phyloP scores from a whole-genome alignment of 2,888 invertebrate genomes.

The Standfussiana lucernea region DNA sequence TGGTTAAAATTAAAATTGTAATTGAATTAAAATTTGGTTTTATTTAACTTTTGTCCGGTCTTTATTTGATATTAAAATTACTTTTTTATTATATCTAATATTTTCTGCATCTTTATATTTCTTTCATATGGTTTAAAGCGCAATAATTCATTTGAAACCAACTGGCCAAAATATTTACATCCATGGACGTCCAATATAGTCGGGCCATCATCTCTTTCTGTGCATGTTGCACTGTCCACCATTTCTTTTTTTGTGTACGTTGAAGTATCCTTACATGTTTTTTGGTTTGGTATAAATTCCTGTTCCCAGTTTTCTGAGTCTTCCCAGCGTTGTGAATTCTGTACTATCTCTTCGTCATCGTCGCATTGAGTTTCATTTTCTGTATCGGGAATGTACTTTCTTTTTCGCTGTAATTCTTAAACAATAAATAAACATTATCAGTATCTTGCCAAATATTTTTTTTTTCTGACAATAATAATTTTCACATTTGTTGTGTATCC shows the following conservation, averaged over 20 bases:
- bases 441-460: slow-evolving; percentile 42
- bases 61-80: slow-evolving; percentile 46
- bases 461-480: slow-evolving; percentile 44
- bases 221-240: slow-evolving; percentile 53
- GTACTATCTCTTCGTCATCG: slow-evolving; percentile 53
- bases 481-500: slow-evolving; percentile 47
- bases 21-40: slow-evolving; percentile 46
- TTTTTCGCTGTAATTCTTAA: slow-evolving; percentile 59
- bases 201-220: slow-evolving; percentile 51
- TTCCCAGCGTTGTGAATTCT: slow-evolving; percentile 55
- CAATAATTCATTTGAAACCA: slow-evolving; percentile 58
- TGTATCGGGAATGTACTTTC: slow-evolving; percentile 60
- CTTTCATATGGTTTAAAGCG: slow-evolving; percentile 54
- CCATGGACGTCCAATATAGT: slow-evolving; percentile 52
- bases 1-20: slow-evolving; percentile 47
- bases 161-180: slow-evolving; percentile 59
- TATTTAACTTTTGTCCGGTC: slow-evolving; percentile 45
- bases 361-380: slow-evolving; percentile 61
- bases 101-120: slow-evolving; percentile 52
- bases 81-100: slow-evolving; percentile 46
- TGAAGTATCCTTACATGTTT: slow-evolving; percentile 46
- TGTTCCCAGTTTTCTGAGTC: slow-evolving; percentile 53
- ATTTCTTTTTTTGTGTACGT: slow-evolving; percentile 49
- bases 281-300: slow-evolving; percentile 45
- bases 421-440: slow-evolving; percentile 52